Base-by-base conservation (phyloP, 2,797 vertebrate species). In the Tiaroga cobitis region DNA sequence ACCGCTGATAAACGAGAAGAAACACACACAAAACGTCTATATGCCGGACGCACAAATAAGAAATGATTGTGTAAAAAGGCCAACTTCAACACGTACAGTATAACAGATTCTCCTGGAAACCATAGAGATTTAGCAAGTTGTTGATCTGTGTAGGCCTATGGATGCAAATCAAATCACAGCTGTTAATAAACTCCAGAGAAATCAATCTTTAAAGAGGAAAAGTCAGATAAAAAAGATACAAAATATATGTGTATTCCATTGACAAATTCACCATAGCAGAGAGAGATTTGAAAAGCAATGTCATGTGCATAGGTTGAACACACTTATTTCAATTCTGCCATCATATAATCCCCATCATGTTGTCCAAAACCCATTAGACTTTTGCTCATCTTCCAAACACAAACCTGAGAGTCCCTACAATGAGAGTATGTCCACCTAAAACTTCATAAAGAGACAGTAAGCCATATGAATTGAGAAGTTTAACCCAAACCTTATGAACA, bases 31-130 rank as follows among this genome's bases (percentile, higher is more conserved):
- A n/a, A 34, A 11, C 11, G 7, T 68, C 39, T 10, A 15, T 5
- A 81, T 13, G 37, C 11, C 63, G 41, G 5, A 69, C 0, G 2
- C 18, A 37, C 65, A 46, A 2, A 7, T 34, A 8, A 56, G 5
- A 32, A 54, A 51, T 19, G 3, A 29, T 13, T n/a, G 16, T 34
- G 24, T 80, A 8, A 83, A 13, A 68, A 46, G 41, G 24, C 24
- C 26, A 69, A 59, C 9, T 51, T 19, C 19, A 49, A 46, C 43
- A 93, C 98, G 98, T 94, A 99, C 98, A 97, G 90, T 99, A 99
- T 85, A 99, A 94, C 77, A 99, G 96, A 92, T 99, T 97, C 79
- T 99, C 98, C 87, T 98, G 97, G 92, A 99, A 97, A 90, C 97
- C 97, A 80, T 97, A 97, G 0, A 95, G 92, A 91, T 94, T 95